Conservation (phyloP, 2,888 invertebrate species). For the Chrysolina oricalcia region DNA sequence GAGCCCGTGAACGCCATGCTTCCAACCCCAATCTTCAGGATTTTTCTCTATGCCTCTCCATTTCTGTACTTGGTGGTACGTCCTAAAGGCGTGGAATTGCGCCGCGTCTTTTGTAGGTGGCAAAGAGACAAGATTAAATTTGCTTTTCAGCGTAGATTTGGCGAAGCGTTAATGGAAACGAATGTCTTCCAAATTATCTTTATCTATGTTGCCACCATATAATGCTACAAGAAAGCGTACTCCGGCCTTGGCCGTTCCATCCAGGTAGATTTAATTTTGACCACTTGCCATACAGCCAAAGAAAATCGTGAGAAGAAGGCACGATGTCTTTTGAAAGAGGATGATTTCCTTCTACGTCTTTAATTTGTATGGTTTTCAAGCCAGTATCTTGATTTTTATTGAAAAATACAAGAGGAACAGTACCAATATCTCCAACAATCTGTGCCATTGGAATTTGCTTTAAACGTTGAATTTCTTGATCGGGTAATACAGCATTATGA, state of each 20-base stretch:
- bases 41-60: no score
- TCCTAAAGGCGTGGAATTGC: no score
- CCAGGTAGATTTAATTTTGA: slow-evolving; percentile 48
- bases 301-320: slow-evolving; percentile 45
- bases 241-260: slow-evolving; percentile 59
- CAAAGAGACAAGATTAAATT: no score
- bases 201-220: no score
- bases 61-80: no score
- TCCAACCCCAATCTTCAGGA: no score
- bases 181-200: no score
- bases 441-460: slow-evolving; percentile 41
- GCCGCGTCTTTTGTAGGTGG: no score
- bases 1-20: no score
- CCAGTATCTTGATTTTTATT: slow-evolving; percentile 48
- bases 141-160: no score
- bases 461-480: slow-evolving; percentile 45
- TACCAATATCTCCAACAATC: slow-evolving; percentile 42
- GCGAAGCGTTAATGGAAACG: no score
- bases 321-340: slow-evolving; percentile 42
- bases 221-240: no score
- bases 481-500: slow-evolving; percentile 41
- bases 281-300: slow-evolving; percentile 53
- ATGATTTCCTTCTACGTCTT: slow-evolving; percentile 48
- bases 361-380: slow-evolving; percentile 50
- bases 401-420: slow-evolving; percentile 45